Evolutionary conservation across 2,797 vertebrate species (phyloP), one percentile per base, ranked within the genome.

Genomic region (Coregonus ussuriensis): DNA sequence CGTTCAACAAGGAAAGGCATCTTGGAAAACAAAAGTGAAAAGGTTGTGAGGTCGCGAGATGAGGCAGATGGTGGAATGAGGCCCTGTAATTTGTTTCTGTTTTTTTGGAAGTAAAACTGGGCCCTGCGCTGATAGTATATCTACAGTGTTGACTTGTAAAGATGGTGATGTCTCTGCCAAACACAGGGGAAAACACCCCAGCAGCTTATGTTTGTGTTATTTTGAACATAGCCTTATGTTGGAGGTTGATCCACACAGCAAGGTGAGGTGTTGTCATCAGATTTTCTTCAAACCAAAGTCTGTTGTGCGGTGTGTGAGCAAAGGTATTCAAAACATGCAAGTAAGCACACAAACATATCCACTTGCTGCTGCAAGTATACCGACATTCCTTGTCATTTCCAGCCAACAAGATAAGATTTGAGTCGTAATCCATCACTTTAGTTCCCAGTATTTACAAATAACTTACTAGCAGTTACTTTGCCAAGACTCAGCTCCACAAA

Each of bases 21-120:
- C 71, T 74, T 81, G 0, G 0, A 81, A 84, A 82, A 84, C 81
- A 87, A 77, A 87, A 81, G 79, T 80, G 63, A 76, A 83, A 83
- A 83, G 81, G 82, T 85, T 71, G 78, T 2, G 76, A 79, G 81
- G 74, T 84, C 63, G 80, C 53, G 76, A 81, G 80, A 69, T 18
- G 84, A 85, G 78, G 79, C 62, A 68, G 86, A 59, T 54, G 75
- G 79, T 81, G 77, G 76, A 25, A 76, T 53, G 78, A 77, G 78
- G 56, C 72, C n/a, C 74, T 35, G 56, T 67, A 47, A 63, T 56
- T 65, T 18, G 33, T 67, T 76, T 79, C 65, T 15, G 47, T 35
- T 76, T 83, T 87, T 85, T 56, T 69, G 37, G 52, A 54, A 70
- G 53, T 52, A 85, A 81, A 86, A 74, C 87, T 67, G 63, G 59